A percentile compares a stretch with the other conserved stretches of the same genome.
These are phyloP conservation scores for Eulithis testata DNA, from an alignment of 2,888 invertebrate genomes.

Conservation along the genomic window DNA sequence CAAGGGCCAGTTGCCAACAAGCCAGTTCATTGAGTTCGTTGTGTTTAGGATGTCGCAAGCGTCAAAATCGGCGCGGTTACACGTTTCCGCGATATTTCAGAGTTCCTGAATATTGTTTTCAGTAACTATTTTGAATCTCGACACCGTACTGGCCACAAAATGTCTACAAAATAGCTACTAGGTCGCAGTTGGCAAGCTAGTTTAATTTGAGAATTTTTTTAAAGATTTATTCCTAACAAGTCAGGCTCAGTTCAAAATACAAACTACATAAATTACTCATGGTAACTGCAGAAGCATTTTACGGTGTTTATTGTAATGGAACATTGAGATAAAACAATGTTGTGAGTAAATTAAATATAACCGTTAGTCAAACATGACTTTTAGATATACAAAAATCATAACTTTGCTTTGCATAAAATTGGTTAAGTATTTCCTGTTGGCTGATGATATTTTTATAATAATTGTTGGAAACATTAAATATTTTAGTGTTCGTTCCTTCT, in stretches of 20 bases:
- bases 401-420: no score
- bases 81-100: slow-evolving; percentile 62
- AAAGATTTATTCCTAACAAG: slow-evolving; percentile 18
- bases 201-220: not conserved
- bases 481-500: no score
- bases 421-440: no score
- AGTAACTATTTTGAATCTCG: slow-evolving; percentile 40
- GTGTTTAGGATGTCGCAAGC: slow-evolving; percentile 38
- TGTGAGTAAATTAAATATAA: no score
- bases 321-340: not conserved
- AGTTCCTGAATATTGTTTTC: slow-evolving; percentile 53
- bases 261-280: slow-evolving; percentile 11
- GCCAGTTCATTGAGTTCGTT: slow-evolving; percentile 30
- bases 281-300: slow-evolving; percentile 4
- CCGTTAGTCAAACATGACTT: no score
- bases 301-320: slow-evolving; percentile 4
- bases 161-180: not conserved
- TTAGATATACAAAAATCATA: no score
- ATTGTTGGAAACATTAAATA: no score
- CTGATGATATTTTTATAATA: no score
- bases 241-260: slow-evolving; percentile 5
- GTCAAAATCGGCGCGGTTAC: slow-evolving; percentile 55
- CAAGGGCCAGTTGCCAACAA: slow-evolving; percentile 35
- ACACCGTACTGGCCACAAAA: not conserved
- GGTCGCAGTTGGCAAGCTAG: not conserved